A percentile compares a stretch with the other conserved stretches of the same genome.
These are phyloP conservation scores for Tarsius wallacei DNA, from an alignment of 2,797 vertebrate species.

Conservation along the genomic window DNA sequence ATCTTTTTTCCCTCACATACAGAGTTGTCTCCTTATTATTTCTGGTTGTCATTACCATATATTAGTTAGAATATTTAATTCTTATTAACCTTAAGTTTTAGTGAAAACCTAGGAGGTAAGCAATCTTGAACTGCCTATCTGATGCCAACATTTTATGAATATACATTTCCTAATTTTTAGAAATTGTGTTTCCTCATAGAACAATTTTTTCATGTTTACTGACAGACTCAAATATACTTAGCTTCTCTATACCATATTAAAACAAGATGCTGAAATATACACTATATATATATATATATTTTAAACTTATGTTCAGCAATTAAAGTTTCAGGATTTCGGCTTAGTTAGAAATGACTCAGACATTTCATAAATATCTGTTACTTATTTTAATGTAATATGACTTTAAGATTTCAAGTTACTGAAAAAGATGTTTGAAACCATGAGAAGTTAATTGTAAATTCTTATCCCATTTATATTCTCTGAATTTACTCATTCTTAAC, in stretches of 20 bases:
- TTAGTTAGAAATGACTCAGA: not conserved
- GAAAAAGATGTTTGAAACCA: not conserved
- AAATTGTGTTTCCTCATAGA: not conserved
- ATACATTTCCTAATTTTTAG: not conserved
- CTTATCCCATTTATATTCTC: not conserved
- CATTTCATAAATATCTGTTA: not conserved
- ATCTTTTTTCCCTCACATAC: not conserved
- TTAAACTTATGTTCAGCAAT: not conserved
- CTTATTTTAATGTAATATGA: not conserved
- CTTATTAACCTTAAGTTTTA: not conserved
- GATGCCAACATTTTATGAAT: not conserved
- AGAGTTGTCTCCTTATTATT: not conserved
- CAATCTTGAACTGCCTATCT: not conserved
- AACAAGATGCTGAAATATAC: not conserved
- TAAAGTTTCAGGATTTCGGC: not conserved
- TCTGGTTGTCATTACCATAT: not conserved
- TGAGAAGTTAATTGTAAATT: not conserved
- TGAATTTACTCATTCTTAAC: not conserved
- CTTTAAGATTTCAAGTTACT: not conserved
- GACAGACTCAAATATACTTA: not conserved
- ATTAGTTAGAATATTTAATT: not conserved
- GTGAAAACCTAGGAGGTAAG: not conserved
- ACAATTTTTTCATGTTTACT: not conserved
- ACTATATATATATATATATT: not conserved
- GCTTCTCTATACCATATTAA: not conserved